A percentile compares a stretch with the other conserved stretches of the same genome.
Evolutionary conservation across 2,113 vertebrate species (phyloP).

Genomic region (Eolophus roseicapilla): DNA sequence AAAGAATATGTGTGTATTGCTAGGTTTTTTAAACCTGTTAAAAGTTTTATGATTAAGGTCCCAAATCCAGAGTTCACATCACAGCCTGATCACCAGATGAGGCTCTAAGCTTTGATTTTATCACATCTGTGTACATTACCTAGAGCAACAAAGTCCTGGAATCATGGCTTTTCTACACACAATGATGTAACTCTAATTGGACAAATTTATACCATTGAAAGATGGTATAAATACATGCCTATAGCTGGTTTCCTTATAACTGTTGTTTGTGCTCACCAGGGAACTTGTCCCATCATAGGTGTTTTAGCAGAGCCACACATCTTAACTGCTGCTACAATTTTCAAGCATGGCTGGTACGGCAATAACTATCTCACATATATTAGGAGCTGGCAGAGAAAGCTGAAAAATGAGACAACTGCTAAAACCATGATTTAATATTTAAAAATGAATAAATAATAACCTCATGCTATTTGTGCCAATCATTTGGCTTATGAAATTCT

Average conservation of each 20-base stretch:
- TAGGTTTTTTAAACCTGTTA: neutral
- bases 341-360: neutral
- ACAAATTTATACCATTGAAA: neutral
- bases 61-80: neutral
- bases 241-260: neutral
- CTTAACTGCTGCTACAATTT: neutral
- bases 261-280: neutral
- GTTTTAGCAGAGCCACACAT: neutral
- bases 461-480: neutral
- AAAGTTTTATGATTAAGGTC: neutral
- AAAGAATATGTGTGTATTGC: neutral
- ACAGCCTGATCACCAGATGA: neutral
- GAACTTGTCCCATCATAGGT: neutral
- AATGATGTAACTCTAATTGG: neutral
- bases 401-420: constrained; percentile 13
- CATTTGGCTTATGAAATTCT: neutral
- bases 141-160: neutral
- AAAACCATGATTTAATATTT: neutral
- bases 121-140: neutral
- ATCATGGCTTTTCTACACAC: neutral
- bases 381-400: neutral
- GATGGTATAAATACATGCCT: neutral
- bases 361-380: neutral
- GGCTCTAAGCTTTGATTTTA: neutral
- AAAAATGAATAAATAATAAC: constrained; percentile 13